Conservation (phyloP, 2,113 vertebrate species). For the Laterallus jamaicensis region DNA sequence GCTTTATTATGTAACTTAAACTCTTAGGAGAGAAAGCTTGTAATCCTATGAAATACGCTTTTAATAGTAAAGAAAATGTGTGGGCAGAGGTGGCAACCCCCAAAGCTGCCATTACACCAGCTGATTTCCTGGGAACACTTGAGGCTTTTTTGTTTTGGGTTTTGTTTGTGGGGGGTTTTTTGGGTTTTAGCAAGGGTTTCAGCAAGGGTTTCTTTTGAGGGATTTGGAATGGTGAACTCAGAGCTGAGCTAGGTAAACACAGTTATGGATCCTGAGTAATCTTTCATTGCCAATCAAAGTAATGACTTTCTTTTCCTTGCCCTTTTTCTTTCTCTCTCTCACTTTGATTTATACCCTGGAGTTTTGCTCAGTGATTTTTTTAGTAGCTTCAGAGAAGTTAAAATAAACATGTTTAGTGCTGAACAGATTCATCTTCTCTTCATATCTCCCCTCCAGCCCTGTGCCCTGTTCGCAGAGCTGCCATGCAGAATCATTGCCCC, state of each 20-base stretch:
- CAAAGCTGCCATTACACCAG: background rate
- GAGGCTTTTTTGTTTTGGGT: background rate
- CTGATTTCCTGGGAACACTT: background rate
- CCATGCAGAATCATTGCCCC: background rate
- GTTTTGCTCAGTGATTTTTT: conserved; percentile 57
- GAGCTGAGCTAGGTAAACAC: conserved; percentile 28
- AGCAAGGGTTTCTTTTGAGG: background rate
- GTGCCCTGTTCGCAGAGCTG: background rate
- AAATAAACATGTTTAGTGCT: conserved; percentile 53
- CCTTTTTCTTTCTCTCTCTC: conserved; percentile 44
- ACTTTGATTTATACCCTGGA: conserved; percentile 63
- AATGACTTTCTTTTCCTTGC: conserved; percentile 22
- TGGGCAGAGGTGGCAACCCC: background rate
- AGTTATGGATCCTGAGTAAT: conserved; percentile 31
- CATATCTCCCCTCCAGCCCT: conserved; percentile 14
- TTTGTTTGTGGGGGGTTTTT: background rate
- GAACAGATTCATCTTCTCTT: conserved; percentile 52
- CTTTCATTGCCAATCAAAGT: conserved; percentile 56
- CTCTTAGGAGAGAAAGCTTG: background rate
- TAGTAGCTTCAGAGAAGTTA: conserved; percentile 50
- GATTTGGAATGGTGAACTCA: conserved; percentile 17
- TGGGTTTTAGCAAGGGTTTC: background rate
- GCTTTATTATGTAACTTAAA: background rate
- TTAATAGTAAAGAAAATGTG: background rate
- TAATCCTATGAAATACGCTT: background rate